Evolutionary conservation across 2,113 vertebrate species (phyloP), one percentile per base, ranked within the genome.

Genomic region (Lycocorax pyrrhopterus): DNA sequence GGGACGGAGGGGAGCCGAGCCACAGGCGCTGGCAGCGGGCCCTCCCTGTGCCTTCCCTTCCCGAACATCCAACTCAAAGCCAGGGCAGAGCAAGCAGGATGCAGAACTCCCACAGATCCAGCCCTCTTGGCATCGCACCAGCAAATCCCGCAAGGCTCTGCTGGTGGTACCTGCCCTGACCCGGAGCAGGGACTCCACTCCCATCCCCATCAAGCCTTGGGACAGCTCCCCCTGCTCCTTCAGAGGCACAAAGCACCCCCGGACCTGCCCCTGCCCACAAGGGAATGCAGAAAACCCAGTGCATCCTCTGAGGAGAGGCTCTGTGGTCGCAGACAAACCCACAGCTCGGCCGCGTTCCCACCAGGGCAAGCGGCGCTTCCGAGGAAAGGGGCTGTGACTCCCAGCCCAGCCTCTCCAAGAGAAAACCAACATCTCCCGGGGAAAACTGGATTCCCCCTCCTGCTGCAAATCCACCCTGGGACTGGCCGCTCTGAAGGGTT

Each of bases 401-500:
- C 87, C 80, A 86, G 49, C 32, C 25, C 35, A 16, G 71, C n/a
- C 52, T 49, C 51, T 47, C 68, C 29, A 16, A 13, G 51, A 63
- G 43, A 73, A 69, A 85, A 67, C 25, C 82, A 15, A 5, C 5
- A 5, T 11, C 56, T 82, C 71, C 46, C 0, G 4, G 52, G 62
- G 14, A 63, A 75, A 86, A 58, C 35, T 17, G 25, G n/a, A 53
- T 51, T 12, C 20, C 26, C 9, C 6, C 7, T 4, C 20, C 20
- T 2, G 3, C 68, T 73, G 55, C 64, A 76, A 89, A 91, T 62
- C 66, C 78, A 47, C 46, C 37, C 77, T 5, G 44, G 35, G 23
- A 27, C 17, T 43, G 94, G 87, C 80, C 86, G 83, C 92, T 77
- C 90, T 30, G 23, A 35, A 80, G 73, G 43, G 77, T 75, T 89